Evolutionary conservation across 2,113 vertebrate genomes (phyloP).

Genomic region (Hylia prasina): DNA sequence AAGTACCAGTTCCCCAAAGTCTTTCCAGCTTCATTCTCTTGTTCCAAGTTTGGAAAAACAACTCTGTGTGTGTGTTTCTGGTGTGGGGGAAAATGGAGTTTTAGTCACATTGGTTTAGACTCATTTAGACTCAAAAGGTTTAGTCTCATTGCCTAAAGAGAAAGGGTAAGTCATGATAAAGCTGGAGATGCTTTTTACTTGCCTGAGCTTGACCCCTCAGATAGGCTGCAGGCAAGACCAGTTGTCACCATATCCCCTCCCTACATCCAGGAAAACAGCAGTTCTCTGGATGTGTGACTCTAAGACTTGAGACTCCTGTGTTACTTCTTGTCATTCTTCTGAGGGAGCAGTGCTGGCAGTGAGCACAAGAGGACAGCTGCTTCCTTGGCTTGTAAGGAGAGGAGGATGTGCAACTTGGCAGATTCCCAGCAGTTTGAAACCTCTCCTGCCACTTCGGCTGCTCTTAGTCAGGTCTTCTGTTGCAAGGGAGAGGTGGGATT

Average conservation of each 20-base stretch:
- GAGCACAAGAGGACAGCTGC: neutral
- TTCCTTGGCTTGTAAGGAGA: neutral
- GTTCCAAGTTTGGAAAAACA: neutral
- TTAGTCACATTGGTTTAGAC: neutral
- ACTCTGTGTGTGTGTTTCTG: neutral
- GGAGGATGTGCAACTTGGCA: neutral
- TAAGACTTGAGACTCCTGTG: fast-evolving
- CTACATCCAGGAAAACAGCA: neutral
- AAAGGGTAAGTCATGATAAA: neutral
- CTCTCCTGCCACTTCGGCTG: neutral
- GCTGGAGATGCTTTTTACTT: neutral
- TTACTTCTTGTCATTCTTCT: neutral
- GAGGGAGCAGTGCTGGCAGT: neutral
- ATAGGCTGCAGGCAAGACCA: neutral
- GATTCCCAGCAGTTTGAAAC: neutral
- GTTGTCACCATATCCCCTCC: fast-evolving
- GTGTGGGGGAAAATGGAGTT: neutral
- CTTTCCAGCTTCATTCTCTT: neutral
- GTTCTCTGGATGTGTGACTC: neutral
- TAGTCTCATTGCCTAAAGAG: neutral
- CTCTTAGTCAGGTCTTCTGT: neutral
- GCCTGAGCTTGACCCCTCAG: neutral
- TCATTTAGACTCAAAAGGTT: too few species aligned
- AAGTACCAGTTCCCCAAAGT: neutral
- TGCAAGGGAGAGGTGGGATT: neutral